These are phyloP conservation scores for Oncorhynchus keta DNA, from an alignment of 2,113 vertebrate species.

Conservation along the genomic window DNA sequence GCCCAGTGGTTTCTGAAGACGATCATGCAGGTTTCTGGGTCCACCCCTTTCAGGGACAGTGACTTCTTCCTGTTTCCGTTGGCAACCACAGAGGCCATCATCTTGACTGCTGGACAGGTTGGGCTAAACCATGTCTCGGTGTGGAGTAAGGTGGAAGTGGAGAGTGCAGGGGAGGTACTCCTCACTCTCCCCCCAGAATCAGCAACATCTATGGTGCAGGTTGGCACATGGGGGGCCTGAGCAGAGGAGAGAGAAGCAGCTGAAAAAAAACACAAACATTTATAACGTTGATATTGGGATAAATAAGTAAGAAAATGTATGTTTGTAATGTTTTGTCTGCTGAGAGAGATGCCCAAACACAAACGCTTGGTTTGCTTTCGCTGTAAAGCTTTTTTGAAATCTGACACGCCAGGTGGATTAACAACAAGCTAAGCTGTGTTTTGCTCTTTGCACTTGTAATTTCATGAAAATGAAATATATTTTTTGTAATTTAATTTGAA, in stretches of 20 bases:
- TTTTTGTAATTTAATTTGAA: no score
- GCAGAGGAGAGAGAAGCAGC: not conserved
- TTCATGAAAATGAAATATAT: no score
- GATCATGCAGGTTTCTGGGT: slow-evolving; percentile 97
- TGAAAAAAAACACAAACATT: not conserved
- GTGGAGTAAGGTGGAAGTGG: slow-evolving; percentile 7
- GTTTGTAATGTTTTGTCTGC: no score
- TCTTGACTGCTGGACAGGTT: slow-evolving; percentile 50
- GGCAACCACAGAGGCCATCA: slow-evolving; percentile 83
- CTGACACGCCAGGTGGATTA: no score
- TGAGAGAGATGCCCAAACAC: no score
- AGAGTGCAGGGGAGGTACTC: not conserved
- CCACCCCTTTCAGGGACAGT: slow-evolving; percentile 85
- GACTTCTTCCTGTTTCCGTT: slow-evolving; percentile 75
- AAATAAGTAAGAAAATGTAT: no score
- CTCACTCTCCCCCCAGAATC: not conserved
- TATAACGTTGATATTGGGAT: no score
- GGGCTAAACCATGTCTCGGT: slow-evolving; percentile 49
- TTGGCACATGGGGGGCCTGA: not conserved
- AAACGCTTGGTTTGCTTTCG: no score
- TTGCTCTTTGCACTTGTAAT: no score
- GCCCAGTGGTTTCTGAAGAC: slow-evolving; percentile 98
- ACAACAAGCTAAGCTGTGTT: no score
- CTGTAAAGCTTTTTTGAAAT: no score
- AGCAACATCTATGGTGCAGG: not conserved